Evolutionary conservation across 2,797 vertebrate genomes (phyloP).

Genomic region (Pangasius krempfi): DNA sequence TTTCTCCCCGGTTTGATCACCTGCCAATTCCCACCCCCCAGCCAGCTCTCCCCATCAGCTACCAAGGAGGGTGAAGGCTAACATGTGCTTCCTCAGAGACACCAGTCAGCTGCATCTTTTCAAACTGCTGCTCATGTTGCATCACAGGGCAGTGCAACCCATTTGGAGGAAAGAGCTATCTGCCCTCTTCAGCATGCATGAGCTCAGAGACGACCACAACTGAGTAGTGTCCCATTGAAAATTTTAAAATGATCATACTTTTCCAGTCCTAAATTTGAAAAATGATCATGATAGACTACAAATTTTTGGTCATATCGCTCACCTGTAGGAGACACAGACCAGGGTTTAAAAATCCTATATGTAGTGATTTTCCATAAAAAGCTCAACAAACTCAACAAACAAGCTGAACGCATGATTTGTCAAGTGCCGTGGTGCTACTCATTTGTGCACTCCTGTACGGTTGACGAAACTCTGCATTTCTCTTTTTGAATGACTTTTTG

Average conservation of each 20-base stretch:
- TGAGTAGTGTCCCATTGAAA: neutral
- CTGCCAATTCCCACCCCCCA: neutral
- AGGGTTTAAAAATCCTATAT: neutral
- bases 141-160: neutral
- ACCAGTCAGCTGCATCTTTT: neutral
- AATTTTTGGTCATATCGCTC: neutral
- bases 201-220: neutral
- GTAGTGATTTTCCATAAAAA: slow-evolving; percentile 1
- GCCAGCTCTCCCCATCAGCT: neutral
- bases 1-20: neutral
- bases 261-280: neutral
- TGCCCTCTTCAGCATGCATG: neutral
- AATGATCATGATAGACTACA: neutral
- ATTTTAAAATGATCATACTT: neutral
- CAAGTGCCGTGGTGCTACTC: neutral
- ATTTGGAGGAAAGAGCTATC: neutral
- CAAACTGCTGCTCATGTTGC: neutral
- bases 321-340: neutral
- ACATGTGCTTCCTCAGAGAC: neutral
- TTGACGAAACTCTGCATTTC: slow-evolving; percentile 17
- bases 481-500: slow-evolving; percentile 6
- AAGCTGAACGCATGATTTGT: neutral
- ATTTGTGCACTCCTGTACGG: neutral
- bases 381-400: neutral
- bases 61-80: neutral